Conservation (phyloP, 2,113 vertebrate genomes). For the Toxotes chatareus region DNA sequence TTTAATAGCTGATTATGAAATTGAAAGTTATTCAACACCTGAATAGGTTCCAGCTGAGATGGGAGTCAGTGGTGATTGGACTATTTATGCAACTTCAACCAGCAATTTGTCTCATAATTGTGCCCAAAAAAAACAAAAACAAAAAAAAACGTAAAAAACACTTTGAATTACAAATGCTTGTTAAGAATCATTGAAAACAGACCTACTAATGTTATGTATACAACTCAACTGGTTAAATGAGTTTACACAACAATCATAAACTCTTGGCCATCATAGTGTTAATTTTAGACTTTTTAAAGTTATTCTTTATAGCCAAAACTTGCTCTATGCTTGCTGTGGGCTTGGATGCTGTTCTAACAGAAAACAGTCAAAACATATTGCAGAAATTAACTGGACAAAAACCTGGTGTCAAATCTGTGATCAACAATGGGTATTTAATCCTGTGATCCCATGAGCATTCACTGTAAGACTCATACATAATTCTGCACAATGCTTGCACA, state of each 20-base stretch:
- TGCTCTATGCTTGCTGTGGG: background rate
- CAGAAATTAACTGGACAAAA: slow-evolving; percentile 27
- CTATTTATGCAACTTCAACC: slow-evolving; percentile 44
- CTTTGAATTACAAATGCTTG: background rate
- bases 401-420: slow-evolving; percentile 17
- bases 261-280: background rate
- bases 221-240: slow-evolving; percentile 2
- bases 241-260: background rate
- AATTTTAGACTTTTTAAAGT: background rate
- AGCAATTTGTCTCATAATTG: slow-evolving; percentile 27
- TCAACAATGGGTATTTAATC: slow-evolving; percentile 39
- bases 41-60: slow-evolving; percentile 42
- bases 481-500: slow-evolving; percentile 6
- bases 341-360: background rate
- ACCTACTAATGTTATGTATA: background rate
- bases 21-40: slow-evolving; percentile 49
- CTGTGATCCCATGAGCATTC: slow-evolving; percentile 12
- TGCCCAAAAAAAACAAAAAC: background rate
- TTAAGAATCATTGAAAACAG: slow-evolving; percentile 17
- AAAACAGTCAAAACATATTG: background rate
- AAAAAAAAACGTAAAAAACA: background rate
- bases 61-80: slow-evolving; percentile 30
- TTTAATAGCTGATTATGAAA: slow-evolving; percentile 41
- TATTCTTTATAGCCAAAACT: background rate
- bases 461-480: slow-evolving; percentile 39